phyloP scores from a whole-genome alignment of 2,113 vertebrate genomes.

The Athene cunicularia region DNA sequence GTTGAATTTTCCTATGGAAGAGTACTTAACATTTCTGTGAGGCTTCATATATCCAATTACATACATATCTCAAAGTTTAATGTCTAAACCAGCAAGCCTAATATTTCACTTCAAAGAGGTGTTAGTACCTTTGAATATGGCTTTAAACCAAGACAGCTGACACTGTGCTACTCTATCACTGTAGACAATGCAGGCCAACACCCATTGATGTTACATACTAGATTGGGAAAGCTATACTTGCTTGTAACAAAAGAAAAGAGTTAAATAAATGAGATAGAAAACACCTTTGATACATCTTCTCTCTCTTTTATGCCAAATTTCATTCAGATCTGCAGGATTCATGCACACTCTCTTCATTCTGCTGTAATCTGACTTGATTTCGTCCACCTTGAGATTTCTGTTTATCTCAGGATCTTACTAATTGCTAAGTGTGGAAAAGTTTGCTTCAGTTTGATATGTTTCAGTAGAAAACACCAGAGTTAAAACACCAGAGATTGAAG shows the following conservation, averaged over 20 bases:
- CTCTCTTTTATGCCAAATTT: neutral
- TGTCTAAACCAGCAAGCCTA: neutral
- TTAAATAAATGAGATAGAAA: neutral
- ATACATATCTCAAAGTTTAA: neutral
- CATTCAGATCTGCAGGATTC: neutral
- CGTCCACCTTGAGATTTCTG: neutral
- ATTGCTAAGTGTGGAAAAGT: neutral
- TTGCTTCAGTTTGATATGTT: neutral
- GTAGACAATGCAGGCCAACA: neutral
- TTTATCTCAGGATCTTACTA: neutral
- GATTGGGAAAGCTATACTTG: neutral
- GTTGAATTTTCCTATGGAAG: neutral
- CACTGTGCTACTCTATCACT: neutral
- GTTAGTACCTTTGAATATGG: neutral
- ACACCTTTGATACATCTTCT: neutral
- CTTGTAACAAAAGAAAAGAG: neutral
- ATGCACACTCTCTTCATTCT: neutral
- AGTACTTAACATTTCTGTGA: neutral
- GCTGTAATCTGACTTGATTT: neutral
- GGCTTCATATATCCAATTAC: neutral
- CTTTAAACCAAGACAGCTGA: neutral
- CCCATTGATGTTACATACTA: neutral
- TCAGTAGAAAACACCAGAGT: neutral
- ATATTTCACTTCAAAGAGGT: neutral
- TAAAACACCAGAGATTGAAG: neutral